Percentiles rank a stretch among this genome's conserved stretches.
These are phyloP conservation scores for Plumapathes pennacea DNA, from an alignment of 92 coral and sea anemone species.

Conservation along the genomic window DNA sequence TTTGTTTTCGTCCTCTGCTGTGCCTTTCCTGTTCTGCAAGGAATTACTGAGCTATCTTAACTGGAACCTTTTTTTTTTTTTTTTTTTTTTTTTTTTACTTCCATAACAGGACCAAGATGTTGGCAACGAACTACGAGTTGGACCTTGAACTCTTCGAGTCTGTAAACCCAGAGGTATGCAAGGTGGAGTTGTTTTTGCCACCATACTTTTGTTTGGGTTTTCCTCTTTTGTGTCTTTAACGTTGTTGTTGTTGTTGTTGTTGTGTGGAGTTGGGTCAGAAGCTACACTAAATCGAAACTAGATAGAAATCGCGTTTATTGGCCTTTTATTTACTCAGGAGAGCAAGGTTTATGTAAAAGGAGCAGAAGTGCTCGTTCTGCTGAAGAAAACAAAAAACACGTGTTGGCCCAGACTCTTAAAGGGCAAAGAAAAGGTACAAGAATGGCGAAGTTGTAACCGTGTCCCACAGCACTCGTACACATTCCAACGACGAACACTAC, in stretches of 20 bases:
- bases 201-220: not conserved
- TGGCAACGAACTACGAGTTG: slow-evolving; percentile 66
- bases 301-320: too few species aligned
- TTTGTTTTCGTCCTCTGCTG: not conserved
- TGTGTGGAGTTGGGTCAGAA: not conserved
- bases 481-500: too few species aligned
- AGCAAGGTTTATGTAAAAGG: slow-evolving; percentile 74
- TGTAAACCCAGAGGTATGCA: slow-evolving; percentile 63
- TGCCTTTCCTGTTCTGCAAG: not conserved
- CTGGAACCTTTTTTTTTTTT: too few species aligned
- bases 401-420: slow-evolving; percentile 77
- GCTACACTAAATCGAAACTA: too few species aligned
- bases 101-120: slow-evolving; percentile 59
- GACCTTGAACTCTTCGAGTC: slow-evolving; percentile 66
- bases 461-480: too few species aligned
- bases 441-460: too few species aligned
- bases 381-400: slow-evolving; percentile 57
- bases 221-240: not conserved
- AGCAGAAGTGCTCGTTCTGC: slow-evolving; percentile 67
- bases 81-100: too few species aligned
- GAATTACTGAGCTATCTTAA: too few species aligned
- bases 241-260: not conserved
- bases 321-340: slow-evolving; percentile 32
- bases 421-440: slow-evolving; percentile 71
- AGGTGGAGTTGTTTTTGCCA: not conserved